These are phyloP conservation scores for Aulostomus chinensis DNA, from an alignment of 2,797 vertebrate species.

Conservation along the genomic window DNA sequence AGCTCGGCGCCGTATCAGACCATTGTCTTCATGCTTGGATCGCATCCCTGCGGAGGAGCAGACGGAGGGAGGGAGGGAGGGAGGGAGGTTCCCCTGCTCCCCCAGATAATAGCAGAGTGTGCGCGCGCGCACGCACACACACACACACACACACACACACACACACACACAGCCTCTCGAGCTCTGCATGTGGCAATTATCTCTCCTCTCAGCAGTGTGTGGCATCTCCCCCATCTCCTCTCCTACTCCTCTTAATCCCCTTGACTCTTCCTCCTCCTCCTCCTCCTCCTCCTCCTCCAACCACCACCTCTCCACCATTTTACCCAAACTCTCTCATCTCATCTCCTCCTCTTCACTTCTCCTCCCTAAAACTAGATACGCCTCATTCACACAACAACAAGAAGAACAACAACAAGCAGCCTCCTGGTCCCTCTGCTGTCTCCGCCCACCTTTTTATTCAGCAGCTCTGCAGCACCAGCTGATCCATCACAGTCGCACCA, in stretches of 20 bases:
- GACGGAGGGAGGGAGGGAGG: slow-evolving; percentile 57
- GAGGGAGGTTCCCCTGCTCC: slow-evolving; percentile 2
- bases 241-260: slow-evolving; percentile 37
- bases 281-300: slow-evolving; percentile 7
- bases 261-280: slow-evolving; percentile 26
- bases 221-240: slow-evolving; percentile 42
- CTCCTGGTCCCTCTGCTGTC: too few species aligned
- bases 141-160: slow-evolving; percentile 30
- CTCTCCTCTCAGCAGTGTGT: slow-evolving; percentile 65
- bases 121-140: slow-evolving; percentile 12
- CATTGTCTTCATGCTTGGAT: too few species aligned
- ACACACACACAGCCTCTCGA: slow-evolving; percentile 43
- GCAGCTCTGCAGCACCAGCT: too few species aligned
- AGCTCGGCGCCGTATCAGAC: slow-evolving; percentile 12
- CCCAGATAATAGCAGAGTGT: slow-evolving; percentile 1
- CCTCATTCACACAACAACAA: slow-evolving; percentile 3
- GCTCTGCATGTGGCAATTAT: slow-evolving; percentile 73
- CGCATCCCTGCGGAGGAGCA: slow-evolving; percentile 57
- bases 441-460: too few species aligned
- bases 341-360: slow-evolving; percentile 3
- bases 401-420: too few species aligned
- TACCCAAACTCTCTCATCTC: slow-evolving; percentile 23
- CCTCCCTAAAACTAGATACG: neutral
- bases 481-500: too few species aligned
- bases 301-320: too few species aligned